Evolutionary conservation across 2,888 invertebrate genomes (phyloP).

Genomic region (Drosophila anomelani): DNA sequence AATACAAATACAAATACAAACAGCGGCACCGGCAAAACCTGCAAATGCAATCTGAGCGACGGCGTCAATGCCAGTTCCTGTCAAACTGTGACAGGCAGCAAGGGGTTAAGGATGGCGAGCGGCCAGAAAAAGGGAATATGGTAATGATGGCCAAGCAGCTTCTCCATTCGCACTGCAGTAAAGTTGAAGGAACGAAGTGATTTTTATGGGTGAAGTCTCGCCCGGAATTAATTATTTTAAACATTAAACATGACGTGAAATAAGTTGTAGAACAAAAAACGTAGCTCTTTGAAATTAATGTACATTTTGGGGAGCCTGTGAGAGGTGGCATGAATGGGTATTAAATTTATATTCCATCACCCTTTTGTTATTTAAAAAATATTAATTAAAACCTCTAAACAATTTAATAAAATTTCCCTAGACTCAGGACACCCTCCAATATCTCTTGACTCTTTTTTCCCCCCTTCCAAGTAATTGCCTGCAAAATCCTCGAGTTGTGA

Average conservation of each 20-base stretch:
- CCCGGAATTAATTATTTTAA: slow-evolving; percentile 18
- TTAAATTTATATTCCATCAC: not conserved
- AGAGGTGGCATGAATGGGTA: not conserved
- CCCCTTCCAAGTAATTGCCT: slow-evolving; percentile 27
- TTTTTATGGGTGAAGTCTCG: slow-evolving; percentile 17
- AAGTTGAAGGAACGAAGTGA: slow-evolving; percentile 10
- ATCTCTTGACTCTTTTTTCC: slow-evolving; percentile 10
- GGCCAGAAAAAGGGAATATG: slow-evolving; percentile 25
- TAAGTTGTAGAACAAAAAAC: not conserved
- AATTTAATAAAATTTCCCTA: not conserved
- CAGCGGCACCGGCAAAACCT: slow-evolving; percentile 29
- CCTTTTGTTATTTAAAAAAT: not conserved
- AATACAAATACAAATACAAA: slow-evolving; percentile 33
- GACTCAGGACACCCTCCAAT: no score
- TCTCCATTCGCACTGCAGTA: not conserved
- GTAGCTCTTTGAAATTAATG: not conserved
- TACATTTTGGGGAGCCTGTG: not conserved
- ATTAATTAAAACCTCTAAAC: not conserved
- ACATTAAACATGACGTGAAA: slow-evolving; percentile 15
- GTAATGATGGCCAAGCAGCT: slow-evolving; percentile 21
- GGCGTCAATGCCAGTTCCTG: slow-evolving; percentile 50
- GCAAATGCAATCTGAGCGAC: slow-evolving; percentile 52
- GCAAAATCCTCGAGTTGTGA: slow-evolving; percentile 19
- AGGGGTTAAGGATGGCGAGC: slow-evolving; percentile 22
- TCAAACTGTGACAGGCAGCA: slow-evolving; percentile 51